A percentile compares a stretch with the other conserved stretches of the same genome.
Conservation (phyloP, 2,113 vertebrate species). For the Mesitornis unicolor region DNA sequence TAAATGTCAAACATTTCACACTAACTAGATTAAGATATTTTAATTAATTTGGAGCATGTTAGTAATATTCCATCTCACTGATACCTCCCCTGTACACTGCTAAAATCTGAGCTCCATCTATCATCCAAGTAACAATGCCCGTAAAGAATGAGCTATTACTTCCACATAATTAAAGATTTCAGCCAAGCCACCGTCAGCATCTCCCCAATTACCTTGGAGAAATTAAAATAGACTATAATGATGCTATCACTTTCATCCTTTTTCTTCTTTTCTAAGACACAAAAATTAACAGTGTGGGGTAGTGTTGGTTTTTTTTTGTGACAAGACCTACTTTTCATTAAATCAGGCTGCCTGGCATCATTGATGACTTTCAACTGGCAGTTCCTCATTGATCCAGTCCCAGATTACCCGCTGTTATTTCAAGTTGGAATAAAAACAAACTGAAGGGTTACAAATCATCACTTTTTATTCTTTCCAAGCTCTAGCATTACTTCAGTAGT, state of each 20-base stretch:
- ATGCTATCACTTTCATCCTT: neutral
- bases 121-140: neutral
- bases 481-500: neutral
- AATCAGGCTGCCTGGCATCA: neutral
- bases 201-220: neutral
- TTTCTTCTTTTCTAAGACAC: neutral
- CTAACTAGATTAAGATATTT: neutral
- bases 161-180: neutral
- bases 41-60: neutral
- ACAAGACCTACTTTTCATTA: neutral
- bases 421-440: neutral
- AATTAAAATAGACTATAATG: neutral
- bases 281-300: neutral
- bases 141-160: neutral
- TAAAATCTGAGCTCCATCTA: neutral
- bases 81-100: neutral
- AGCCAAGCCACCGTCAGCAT: neutral
- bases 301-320: neutral
- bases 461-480: neutral
- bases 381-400: neutral
- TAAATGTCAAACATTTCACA: neutral
- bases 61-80: neutral
- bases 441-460: neutral
- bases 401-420: neutral
- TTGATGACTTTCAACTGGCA: neutral